These are phyloP conservation scores for Ephydatia muelleri DNA, from an alignment of 37 sponge, comb jelly and placozoan genomes.

Conservation along the genomic window DNA sequence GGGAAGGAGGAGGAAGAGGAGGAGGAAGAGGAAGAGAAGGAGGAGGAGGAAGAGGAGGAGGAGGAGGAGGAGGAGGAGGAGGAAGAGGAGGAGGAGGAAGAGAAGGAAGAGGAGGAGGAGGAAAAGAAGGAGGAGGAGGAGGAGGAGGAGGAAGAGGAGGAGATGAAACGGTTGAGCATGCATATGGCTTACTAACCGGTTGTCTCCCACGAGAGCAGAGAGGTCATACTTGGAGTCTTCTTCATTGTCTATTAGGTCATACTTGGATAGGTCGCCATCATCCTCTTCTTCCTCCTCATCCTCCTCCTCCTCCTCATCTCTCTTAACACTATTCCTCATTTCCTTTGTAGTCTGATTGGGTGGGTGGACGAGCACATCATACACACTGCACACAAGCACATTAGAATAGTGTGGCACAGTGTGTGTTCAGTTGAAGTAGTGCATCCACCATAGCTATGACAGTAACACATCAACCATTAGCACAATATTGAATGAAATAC, in stretches of 20 bases:
- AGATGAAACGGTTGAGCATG: background rate
- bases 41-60: constrained; percentile 1
- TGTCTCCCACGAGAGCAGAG: background rate
- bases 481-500: background rate
- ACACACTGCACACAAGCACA: background rate
- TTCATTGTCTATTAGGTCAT: constrained; percentile 57
- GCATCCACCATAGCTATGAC: no score
- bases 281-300: constrained; percentile 65
- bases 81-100: background rate
- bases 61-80: background rate
- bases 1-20: background rate
- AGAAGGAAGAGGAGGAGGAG: background rate
- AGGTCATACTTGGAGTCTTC: constrained; percentile 40
- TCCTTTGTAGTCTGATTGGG: background rate
- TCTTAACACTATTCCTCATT: no score
- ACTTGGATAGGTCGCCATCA: constrained; percentile 77
- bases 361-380: no score
- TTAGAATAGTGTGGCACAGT: no score
- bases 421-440: no score
- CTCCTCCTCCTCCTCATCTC: constrained; percentile 18
- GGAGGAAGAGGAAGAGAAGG: background rate
- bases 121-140: background rate
- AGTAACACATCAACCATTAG: background rate
- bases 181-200: no score
- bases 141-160: background rate